A percentile compares a stretch with the other conserved stretches of the same genome.
Conservation (phyloP, 1,140 invertebrate species). For the Drosophila sproati region DNA sequence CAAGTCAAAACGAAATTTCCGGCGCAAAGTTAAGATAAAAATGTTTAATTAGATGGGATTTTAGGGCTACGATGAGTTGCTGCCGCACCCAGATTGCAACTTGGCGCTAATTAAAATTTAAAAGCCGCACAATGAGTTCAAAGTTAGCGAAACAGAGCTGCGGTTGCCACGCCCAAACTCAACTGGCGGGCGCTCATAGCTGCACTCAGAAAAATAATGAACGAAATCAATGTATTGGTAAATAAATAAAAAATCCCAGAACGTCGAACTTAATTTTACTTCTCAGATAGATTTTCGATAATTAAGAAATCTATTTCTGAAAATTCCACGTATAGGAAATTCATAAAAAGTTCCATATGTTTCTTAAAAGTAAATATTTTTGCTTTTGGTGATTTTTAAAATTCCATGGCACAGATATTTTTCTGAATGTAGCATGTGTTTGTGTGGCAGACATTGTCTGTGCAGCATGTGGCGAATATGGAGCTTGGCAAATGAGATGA, state of each 20-base stretch:
- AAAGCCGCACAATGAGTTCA: constrained; percentile 81
- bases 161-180: constrained; percentile 16
- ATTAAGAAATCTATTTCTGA: too few species aligned
- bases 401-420: neutral
- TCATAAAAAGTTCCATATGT: too few species aligned
- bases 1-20: neutral
- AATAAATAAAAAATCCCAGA: too few species aligned
- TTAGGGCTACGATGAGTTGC: constrained; percentile 48
- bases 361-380: too few species aligned
- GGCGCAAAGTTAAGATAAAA: constrained; percentile 33
- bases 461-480: constrained; percentile 48
- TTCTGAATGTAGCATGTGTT: constrained; percentile 19
- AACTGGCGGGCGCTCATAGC: neutral
- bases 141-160: constrained; percentile 67
- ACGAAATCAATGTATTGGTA: neutral
- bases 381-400: too few species aligned
- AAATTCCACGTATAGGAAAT: too few species aligned
- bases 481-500: constrained; percentile 43
- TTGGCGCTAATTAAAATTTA: constrained; percentile 82
- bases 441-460: constrained; percentile 10
- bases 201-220: neutral
- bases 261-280: too few species aligned
- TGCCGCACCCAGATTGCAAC: constrained; percentile 51
- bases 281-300: too few species aligned
- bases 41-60: constrained; percentile 75